Evolutionary conservation across 2,797 vertebrate genomes (phyloP), one percentile per base, ranked within the genome.

Genomic region (Darevskia nairensis): DNA sequence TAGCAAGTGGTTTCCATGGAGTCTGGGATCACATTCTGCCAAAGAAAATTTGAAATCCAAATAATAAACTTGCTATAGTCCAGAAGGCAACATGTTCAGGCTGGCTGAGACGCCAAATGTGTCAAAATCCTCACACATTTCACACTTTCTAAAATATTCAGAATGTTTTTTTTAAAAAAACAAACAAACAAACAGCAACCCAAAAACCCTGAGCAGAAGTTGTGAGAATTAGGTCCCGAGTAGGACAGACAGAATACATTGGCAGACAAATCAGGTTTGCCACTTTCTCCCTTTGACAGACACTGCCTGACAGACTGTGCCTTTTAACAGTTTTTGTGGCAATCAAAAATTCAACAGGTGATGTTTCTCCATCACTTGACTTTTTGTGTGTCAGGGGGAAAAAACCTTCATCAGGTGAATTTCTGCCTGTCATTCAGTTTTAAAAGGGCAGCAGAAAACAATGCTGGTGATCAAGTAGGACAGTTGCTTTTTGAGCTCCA

Each of bases 191-290:
- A 64, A 15, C 50, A 55, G 50, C 13, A 55, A 55, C 50, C 50
- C 15, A 13, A 55, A 55, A 55, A 55, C 50, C 50, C 44, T 50
- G 59, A 83, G 59, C 86, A 83, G 35, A 69, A 83, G 32, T 77
- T 88, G 74, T 69, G 80, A 83, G 82, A 55, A 59, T 44, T 29
- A 83, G 64, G 32, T 29, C 61, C 86, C 61, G 55, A 55, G 44
- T 59, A 77, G 81, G 64, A 77, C 61, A 83, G 80, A 50, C 46
- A 84, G 19, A 71, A 79, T 71, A 88, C 46, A 29, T 44, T 84
- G 87, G 66, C 87, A 84, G 81, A 79, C 66, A 84, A n/a, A 84
- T 72, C 77, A 69, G 11, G 76, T 79, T 59, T 84, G 66, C 87
- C 75, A 84, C 82, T 79, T 55, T 59, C 76, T 35, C 6, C 25